Conservation (phyloP, 2,888 invertebrate species). For the Eristalinus aeneus region DNA sequence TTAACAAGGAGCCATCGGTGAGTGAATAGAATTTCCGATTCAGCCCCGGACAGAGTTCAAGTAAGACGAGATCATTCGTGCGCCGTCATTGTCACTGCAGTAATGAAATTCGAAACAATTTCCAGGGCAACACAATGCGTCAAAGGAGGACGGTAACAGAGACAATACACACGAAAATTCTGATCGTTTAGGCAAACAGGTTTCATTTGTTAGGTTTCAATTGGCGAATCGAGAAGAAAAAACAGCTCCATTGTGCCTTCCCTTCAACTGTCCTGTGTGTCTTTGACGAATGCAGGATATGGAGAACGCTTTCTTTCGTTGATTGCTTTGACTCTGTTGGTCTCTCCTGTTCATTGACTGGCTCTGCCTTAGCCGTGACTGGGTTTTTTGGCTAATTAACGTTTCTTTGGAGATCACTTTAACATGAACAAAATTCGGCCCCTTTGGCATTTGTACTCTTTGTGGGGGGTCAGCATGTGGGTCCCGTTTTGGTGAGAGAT, state of each 20-base stretch:
- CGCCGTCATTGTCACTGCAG: conserved; percentile 33
- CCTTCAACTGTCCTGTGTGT: neutral
- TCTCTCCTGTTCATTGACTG: neutral
- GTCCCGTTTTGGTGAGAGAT: too few species aligned
- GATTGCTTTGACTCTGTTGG: neutral
- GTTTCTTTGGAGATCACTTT: too few species aligned
- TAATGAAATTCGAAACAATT: conserved; percentile 12
- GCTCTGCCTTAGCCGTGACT: neutral
- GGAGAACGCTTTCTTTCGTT: neutral
- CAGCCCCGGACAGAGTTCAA: neutral
- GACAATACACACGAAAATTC: neutral
- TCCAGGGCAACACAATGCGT: neutral
- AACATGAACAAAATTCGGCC: too few species aligned
- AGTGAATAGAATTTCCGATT: conserved; percentile 19
- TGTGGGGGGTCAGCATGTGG: too few species aligned
- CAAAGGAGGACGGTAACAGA: neutral
- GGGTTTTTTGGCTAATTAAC: neutral
- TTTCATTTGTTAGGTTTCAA: too few species aligned
- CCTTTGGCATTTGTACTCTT: too few species aligned
- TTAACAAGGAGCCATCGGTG: conserved; percentile 38
- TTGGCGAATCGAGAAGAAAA: neutral
- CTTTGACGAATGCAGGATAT: neutral
- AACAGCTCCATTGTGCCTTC: neutral
- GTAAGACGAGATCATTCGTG: conserved; percentile 30
- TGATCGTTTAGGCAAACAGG: neutral